These are phyloP conservation scores for Daubentonia madagascariensis DNA, from an alignment of 2,113 vertebrate genomes.

Conservation along the genomic window DNA sequence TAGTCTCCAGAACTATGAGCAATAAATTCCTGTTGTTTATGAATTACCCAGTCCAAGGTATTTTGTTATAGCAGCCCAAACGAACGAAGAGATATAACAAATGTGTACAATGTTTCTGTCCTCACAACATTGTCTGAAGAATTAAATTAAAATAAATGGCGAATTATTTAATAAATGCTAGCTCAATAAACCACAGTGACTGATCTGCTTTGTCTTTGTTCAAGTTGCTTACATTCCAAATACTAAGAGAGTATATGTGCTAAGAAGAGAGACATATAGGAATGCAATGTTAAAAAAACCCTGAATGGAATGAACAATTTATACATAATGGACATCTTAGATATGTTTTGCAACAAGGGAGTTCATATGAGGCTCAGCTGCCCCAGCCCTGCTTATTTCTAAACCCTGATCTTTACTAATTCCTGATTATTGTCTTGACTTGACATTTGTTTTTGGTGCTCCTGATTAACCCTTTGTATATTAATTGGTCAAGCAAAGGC, in stretches of 20 bases:
- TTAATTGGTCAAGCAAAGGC: not conserved
- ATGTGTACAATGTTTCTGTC: not conserved
- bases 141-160: conserved; percentile 15
- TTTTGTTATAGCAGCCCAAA: not conserved
- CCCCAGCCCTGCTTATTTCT: not conserved
- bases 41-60: not conserved
- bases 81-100: not conserved
- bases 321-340: not conserved
- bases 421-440: not conserved
- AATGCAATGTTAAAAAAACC: conserved; percentile 1
- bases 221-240: not conserved
- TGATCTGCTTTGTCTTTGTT: not conserved
- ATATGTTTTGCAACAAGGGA: not conserved
- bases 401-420: not conserved
- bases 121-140: not conserved
- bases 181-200: not conserved
- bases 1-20: not conserved
- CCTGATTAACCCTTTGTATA: not conserved
- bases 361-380: not conserved
- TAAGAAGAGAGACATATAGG: not conserved
- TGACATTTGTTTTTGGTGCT: not conserved
- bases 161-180: not conserved
- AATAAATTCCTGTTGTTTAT: not conserved
- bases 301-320: not conserved
- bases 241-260: not conserved